Evolutionary conservation across 2,888 invertebrate genomes (phyloP), one percentile per base, ranked within the genome.

Genomic region (Diaprepes abbreviatus): DNA sequence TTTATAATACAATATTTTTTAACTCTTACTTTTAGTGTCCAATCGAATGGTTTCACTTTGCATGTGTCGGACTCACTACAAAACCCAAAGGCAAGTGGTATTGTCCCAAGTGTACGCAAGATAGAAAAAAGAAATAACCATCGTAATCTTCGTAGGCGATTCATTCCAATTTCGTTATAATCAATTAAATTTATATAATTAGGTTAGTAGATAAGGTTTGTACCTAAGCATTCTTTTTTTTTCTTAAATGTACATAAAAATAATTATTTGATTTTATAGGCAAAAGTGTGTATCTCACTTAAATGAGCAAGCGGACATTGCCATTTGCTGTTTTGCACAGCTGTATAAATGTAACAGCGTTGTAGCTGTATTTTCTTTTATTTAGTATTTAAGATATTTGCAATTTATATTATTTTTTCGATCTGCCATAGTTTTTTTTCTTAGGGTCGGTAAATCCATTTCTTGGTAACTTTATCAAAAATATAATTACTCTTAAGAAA

Each of bases 1-100:
- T n/a, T n/a, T n/a, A n/a, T n/a, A n/a, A n/a, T n/a, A n/a, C n/a
- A n/a, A n/a, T n/a, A n/a, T n/a, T n/a, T n/a, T n/a, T n/a, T n/a
- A n/a, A n/a, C n/a, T n/a, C n/a, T n/a, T n/a, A n/a, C 75, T 86
- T 85, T 65, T 77, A 89, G 87, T 93, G 92, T 83, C 92, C 93
- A 4, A 95, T 96, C 71, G 96, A 97, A 84, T 97, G 97, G 97
- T 97, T 96, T 86, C 97, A 97, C 85, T 97, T 97, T 84, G 94
- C 94, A 6, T 97, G 97, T 85, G 96, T 97, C 52, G 93, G 93
- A 59, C 88, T 97, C 54, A 93, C 93, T 59, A 93, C 92, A 58
- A 96, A 96, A 83, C 97, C 96, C 0, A 97, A 96, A 86, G 96
- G 96, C 33, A 95, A 95, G 83, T 96, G 96, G 94, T 97, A 92